Base-by-base conservation (phyloP, 2,797 vertebrate species). In the Tinamus major region DNA sequence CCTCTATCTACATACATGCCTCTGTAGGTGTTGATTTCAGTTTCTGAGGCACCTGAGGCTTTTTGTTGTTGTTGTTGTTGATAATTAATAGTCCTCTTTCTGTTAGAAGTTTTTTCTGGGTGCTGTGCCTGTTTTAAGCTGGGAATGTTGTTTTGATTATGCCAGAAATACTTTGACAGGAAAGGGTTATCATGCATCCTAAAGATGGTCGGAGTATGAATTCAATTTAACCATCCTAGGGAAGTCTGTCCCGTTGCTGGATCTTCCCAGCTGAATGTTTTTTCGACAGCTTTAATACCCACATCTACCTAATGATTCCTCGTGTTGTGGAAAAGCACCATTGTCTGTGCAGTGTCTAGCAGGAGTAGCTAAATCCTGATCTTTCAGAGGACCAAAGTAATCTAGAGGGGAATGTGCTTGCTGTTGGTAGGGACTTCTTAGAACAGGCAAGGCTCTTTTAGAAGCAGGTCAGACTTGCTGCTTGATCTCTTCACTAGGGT, bases 41-140 rank as follows among this genome's bases (percentile, higher is more conserved):
- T 77, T 84, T 46, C 55, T 58, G 6, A 2, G 2, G 49, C 58
- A 65, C 15, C 19, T 11, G 18, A 62, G 27, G 14, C 7, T 76
- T 9, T 44, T 44, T 44, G 9, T 41, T 74, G 7, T 70, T 0
- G 0, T 44, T 44, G 9, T 41, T 74, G 7, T 70, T 0, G 0
- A 11, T 81, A 49, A 0, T 65, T 16, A 79, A 33, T 78, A 17
- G 2, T 41, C 44, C 6, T 69, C 1, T 23, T 9, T 68, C 56
- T 26, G 26, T 0, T 0, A 41, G 31, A 74, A 74, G 8, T 8
- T 1, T 51, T 51, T 86, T 63, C 41, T 55, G 6, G 6, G 7
- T 91, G 23, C 39, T 39, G 15, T 10, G 1, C 48, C 41, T 83
- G 91, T 80, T 89, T 83, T 42, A 13, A 76, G 17, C 70, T 64